Conservation (phyloP, 2,797 vertebrate genomes). For the Channallabes apus region DNA sequence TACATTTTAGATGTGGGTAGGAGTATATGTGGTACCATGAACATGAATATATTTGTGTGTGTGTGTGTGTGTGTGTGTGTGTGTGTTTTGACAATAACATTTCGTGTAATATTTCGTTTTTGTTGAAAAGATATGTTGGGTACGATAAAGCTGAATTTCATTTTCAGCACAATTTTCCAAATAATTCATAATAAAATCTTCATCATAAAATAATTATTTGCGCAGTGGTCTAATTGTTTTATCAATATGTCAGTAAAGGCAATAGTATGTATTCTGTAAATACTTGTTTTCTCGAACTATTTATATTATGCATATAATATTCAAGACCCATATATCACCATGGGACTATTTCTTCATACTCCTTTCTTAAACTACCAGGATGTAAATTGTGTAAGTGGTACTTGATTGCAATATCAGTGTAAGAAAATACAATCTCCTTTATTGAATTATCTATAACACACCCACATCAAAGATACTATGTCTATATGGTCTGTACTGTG, state of each 20-base stretch:
- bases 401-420: neutral
- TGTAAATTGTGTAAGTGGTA: neutral
- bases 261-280: neutral
- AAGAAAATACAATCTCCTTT: conserved; percentile 4
- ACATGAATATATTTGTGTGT: no score
- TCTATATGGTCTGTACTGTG: neutral
- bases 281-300: neutral
- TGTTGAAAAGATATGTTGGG: no score
- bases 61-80: no score
- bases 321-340: neutral
- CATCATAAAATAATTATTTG: neutral
- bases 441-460: conserved; percentile 1
- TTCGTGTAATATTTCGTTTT: no score
- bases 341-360: neutral
- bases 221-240: neutral
- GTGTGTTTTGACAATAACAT: no score
- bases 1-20: no score
- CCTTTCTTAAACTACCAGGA: neutral
- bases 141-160: neutral
- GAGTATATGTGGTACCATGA: no score
- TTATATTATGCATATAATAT: neutral
- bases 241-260: neutral
- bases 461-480: conserved; percentile 4
- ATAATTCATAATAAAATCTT: neutral
- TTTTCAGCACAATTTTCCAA: neutral